phyloP scores from a whole-genome alignment of 2,113 vertebrate genomes.

The Harpagus bidentatus region DNA sequence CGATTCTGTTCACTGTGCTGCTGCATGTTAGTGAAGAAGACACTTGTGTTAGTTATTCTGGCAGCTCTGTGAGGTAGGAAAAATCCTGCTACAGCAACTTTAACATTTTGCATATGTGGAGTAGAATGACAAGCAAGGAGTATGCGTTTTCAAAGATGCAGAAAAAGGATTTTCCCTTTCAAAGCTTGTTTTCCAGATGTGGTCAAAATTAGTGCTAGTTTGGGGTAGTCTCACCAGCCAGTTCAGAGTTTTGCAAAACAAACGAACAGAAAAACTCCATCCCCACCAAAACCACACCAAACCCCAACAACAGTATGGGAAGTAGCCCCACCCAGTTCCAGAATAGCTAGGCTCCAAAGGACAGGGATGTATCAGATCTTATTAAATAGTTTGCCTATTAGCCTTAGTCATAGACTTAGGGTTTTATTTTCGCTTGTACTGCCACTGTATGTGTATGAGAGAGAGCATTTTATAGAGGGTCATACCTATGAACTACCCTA shows the following conservation, averaged over 20 bases:
- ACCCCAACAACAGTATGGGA: not conserved
- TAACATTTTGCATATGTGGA: not conserved
- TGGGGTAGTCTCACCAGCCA: not conserved
- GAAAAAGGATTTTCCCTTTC: not conserved
- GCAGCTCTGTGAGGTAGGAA: not conserved
- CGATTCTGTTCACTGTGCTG: conserved; percentile 2
- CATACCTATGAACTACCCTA: not conserved
- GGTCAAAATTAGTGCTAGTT: not conserved
- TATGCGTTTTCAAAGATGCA: not conserved
- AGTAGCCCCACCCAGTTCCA: not conserved
- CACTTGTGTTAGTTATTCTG: not conserved
- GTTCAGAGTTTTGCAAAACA: not conserved
- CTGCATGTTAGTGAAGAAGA: not conserved
- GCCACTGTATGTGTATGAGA: not conserved
- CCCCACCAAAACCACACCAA: not conserved
- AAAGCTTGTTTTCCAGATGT: not conserved
- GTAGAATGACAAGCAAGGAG: not conserved
- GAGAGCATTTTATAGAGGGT: not conserved
- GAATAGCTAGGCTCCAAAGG: not conserved
- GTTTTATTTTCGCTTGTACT: not conserved
- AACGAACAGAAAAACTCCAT: not conserved
- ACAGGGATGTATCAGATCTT: not conserved
- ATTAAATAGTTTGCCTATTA: not conserved
- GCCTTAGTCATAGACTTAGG: not conserved
- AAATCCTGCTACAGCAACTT: not conserved